These are phyloP conservation scores for Colistium nudipinnis DNA, from an alignment of 2,113 vertebrate genomes.

Conservation along the genomic window DNA sequence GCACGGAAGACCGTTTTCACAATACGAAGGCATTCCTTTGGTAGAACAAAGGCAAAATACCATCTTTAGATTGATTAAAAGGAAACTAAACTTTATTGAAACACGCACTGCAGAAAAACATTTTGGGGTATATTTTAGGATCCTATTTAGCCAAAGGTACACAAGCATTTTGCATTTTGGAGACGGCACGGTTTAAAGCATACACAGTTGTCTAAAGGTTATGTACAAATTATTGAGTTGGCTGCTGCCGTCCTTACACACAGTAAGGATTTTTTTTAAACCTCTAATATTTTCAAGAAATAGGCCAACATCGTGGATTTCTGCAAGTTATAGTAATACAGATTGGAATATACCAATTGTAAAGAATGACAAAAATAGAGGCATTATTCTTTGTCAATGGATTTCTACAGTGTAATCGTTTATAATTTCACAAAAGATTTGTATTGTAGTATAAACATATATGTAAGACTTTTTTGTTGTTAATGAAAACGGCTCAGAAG, in stretches of 20 bases:
- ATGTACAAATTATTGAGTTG: conserved; percentile 88
- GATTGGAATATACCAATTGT: conserved; percentile 50
- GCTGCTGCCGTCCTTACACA: conserved; percentile 85
- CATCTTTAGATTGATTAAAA: conserved; percentile 92
- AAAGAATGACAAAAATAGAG: conserved; percentile 49
- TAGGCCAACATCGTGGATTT: no score
- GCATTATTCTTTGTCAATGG: conserved; percentile 39
- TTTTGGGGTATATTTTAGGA: conserved; percentile 91
- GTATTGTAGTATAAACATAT: conserved; percentile 40
- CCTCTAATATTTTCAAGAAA: conserved; percentile 47
- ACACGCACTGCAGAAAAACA: conserved; percentile 91
- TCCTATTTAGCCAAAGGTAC: conserved; percentile 96
- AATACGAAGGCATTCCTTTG: conserved; percentile 71
- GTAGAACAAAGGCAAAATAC: conserved; percentile 91
- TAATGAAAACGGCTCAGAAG: conserved; percentile 33
- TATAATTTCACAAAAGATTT: conserved; percentile 52
- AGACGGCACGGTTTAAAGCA: conserved; percentile 87
- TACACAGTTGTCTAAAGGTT: conserved; percentile 80
- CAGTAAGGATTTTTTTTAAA: conserved; percentile 47
- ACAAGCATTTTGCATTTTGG: conserved; percentile 91
- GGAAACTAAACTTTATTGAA: conserved; percentile 99
- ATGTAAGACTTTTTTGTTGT: conserved; percentile 32
- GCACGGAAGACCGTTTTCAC: conserved; percentile 72
- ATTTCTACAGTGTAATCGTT: conserved; percentile 37
- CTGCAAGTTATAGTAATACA: conserved; percentile 36